phyloP scores from a whole-genome alignment of 2,797 vertebrate species.

The Notolabrus celidotus region DNA sequence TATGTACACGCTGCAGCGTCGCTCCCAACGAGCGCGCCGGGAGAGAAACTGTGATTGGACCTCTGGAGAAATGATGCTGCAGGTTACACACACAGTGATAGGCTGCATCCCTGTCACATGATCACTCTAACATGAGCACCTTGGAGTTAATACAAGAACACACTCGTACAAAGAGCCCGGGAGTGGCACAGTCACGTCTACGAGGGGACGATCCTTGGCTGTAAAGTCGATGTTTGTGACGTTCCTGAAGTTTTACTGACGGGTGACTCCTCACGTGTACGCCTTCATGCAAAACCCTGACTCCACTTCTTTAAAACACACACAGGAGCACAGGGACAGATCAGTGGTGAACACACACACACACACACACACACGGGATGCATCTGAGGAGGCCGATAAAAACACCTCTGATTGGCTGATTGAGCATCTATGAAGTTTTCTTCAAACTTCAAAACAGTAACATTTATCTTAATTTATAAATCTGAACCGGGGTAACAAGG shows the following conservation, averaged over 20 bases:
- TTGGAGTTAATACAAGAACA: conserved; percentile 72
- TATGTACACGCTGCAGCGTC: conserved; percentile 81
- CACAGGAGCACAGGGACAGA: too few species aligned
- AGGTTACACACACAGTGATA: conserved; percentile 56
- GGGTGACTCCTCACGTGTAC: too few species aligned
- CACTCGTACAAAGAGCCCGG: conserved; percentile 61
- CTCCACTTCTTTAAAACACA: conserved; percentile 37
- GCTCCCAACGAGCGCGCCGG: conserved; percentile 29
- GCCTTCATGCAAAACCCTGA: conserved; percentile 64
- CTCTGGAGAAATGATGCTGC: conserved; percentile 59
- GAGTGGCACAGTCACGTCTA: conserved; percentile 48
- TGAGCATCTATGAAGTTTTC: too few species aligned
- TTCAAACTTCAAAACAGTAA: too few species aligned
- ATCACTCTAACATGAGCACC: conserved; percentile 68
- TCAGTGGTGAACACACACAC: conserved; percentile 19
- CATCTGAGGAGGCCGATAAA: too few species aligned
- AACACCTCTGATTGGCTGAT: too few species aligned
- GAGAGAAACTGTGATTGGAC: conserved; percentile 64
- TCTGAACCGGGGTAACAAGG: too few species aligned
- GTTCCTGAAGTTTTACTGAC: too few species aligned
- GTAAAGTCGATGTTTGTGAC: conserved; percentile 43
- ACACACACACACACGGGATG: neutral
- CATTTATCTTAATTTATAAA: too few species aligned
- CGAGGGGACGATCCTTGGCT: conserved; percentile 66
- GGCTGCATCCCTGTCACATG: conserved; percentile 52